Evolutionary conservation across 30 jellyfish, hydroid and myxozoan genomes (phyloP), one percentile per base, ranked within the genome.

Genomic region (Chironex yamaguchii): DNA sequence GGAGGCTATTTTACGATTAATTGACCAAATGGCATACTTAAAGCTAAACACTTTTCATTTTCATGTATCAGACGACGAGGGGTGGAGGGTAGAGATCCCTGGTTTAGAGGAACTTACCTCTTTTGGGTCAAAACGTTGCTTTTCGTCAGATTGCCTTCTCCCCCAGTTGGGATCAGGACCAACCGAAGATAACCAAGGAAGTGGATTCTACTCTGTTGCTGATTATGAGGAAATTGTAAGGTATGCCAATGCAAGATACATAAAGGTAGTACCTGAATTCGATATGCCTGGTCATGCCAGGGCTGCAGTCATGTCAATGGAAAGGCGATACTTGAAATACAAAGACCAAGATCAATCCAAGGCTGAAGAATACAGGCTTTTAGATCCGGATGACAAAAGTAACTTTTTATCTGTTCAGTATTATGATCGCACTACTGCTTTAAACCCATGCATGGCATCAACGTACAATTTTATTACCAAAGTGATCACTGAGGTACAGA

Each of bases 241-340:
- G 1, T 77, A 76, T 68, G 96, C 91, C 4, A 4, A 21, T 26
- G 49, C 34, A 36, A 88, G 91, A 48, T 88, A 87, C 20, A 77
- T 87, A 24, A 83, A 89, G 17, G 91, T 87, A 36, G 29, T 87
- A 17, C 96, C 96, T 2, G 96, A 87, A 84, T 87, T 87, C 32
- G 96, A 87, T 36, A 88, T 71, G 87, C 96, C 96, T 4, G 96
- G 90, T 0, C 96, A 87, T 62, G 86, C 96, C 1, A 89, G 96
- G 2, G 77, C 75, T 31, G 96, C 90, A 1, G 58, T 42, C 17
- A 42, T 42, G 58, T 42, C 58, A 6, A 42, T 42, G 58, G 58
- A 42, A 42, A 42, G 9, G 58, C 58, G 58, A 6, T 42, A 6
- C 17, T 6, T 6, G 17, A 42, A 42, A 42, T 42, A 42, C 58